Conservation (phyloP, 2,888 invertebrate species). For the Polietes domitor region DNA sequence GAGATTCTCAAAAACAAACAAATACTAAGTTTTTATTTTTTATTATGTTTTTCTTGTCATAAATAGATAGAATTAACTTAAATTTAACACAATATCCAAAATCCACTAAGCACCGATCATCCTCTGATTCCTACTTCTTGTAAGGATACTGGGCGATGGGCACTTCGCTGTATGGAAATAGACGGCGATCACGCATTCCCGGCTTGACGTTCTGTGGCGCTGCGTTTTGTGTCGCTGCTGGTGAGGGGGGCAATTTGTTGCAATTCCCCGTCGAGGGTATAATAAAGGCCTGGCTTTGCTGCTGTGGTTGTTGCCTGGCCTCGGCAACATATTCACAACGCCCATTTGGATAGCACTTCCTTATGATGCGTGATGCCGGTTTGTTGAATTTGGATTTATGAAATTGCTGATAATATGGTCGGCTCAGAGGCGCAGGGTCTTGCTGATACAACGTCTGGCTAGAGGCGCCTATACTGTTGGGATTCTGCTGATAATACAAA, state of each 20-base stretch:
- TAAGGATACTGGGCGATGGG: slow-evolving; percentile 64
- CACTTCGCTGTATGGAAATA: slow-evolving; percentile 63
- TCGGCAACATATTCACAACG: slow-evolving; percentile 70
- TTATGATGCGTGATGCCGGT: slow-evolving; percentile 70
- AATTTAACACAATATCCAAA: slow-evolving; percentile 12
- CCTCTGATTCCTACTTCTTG: slow-evolving; percentile 55
- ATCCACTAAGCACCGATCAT: neutral
- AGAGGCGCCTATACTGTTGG: too few relatives aligned
- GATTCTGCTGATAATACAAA: too few relatives aligned
- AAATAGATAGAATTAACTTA: neutral
- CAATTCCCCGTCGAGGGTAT: slow-evolving; percentile 57
- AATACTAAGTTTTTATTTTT: too few relatives aligned
- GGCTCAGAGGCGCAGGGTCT: slow-evolving; percentile 66
- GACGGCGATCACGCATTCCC: slow-evolving; percentile 61
- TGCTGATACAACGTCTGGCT: neutral
- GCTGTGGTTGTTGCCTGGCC: slow-evolving; percentile 69
- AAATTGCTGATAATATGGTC: slow-evolving; percentile 52
- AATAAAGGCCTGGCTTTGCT: slow-evolving; percentile 65
- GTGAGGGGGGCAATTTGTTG: slow-evolving; percentile 27
- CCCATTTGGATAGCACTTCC: slow-evolving; percentile 71
- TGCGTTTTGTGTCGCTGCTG: neutral
- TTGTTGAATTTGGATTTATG: slow-evolving; percentile 32
- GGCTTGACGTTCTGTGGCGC: too few relatives aligned
- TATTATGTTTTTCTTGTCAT: neutral
- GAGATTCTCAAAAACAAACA: too few relatives aligned